A percentile compares a stretch with the other conserved stretches of the same genome.
These are phyloP conservation scores for Paracanthobrama guichenoti DNA, from an alignment of 2,113 vertebrate genomes.

Conservation along the genomic window DNA sequence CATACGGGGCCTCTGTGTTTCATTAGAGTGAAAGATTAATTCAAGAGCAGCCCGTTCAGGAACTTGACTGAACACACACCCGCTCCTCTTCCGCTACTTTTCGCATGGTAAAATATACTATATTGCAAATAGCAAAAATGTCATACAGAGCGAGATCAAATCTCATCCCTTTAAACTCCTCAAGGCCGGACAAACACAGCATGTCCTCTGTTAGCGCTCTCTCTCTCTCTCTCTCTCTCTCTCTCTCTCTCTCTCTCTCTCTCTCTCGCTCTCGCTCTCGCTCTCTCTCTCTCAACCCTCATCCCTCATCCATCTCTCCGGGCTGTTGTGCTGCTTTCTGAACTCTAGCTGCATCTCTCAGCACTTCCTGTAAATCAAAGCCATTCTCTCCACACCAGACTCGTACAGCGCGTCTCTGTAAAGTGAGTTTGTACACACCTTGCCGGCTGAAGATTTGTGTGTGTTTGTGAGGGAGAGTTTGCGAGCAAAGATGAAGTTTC, in stretches of 20 bases:
- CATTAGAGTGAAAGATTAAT: slow-evolving; percentile 74
- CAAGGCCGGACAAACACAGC: slow-evolving; percentile 43
- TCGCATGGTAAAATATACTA: slow-evolving; percentile 5
- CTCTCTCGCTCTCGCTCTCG: slow-evolving; percentile 11
- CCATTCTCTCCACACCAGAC: neutral
- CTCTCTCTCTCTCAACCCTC: slow-evolving; percentile 1
- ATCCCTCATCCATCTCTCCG: slow-evolving; percentile 41
- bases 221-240: slow-evolving; percentile 23
- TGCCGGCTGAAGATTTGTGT: slow-evolving; percentile 20
- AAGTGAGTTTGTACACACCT: slow-evolving; percentile 31
- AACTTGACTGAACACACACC: slow-evolving; percentile 52
- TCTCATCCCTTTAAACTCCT: slow-evolving; percentile 37
- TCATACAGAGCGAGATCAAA: slow-evolving; percentile 23
- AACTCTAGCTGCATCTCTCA: slow-evolving; percentile 34
- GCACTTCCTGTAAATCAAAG: slow-evolving; percentile 41
- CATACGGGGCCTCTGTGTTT: slow-evolving; percentile 62
- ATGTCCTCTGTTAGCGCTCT: slow-evolving; percentile 30
- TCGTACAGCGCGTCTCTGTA: slow-evolving; percentile 17
- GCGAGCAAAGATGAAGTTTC: slow-evolving; percentile 26
- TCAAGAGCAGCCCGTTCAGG: slow-evolving; percentile 58
- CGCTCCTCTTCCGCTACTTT: slow-evolving; percentile 1
- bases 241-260: slow-evolving; percentile 16
- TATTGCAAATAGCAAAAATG: slow-evolving; percentile 23
- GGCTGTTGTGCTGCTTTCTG: slow-evolving; percentile 44
- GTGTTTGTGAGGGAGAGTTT: slow-evolving; percentile 22